Evolutionary conservation across 2,113 vertebrate species (phyloP).

Genomic region (Pterophyllum scalare): DNA sequence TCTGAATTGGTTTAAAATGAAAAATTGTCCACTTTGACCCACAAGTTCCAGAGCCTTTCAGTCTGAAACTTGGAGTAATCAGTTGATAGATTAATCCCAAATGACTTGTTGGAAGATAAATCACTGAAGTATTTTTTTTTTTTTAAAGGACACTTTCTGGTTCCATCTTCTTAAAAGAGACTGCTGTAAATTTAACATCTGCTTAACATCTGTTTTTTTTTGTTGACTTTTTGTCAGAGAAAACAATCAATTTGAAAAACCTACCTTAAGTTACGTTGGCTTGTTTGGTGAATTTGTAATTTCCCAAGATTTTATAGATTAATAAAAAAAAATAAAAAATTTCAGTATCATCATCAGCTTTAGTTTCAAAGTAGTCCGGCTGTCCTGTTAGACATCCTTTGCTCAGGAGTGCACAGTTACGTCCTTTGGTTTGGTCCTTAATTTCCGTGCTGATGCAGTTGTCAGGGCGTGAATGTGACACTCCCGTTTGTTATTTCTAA

Average conservation of each 20-base stretch:
- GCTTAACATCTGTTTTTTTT: not conserved
- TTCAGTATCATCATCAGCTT: not conserved
- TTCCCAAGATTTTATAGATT: not conserved
- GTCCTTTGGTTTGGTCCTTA: no score
- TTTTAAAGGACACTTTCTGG: not conserved
- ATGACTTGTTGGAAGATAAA: not conserved
- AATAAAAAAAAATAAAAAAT: not conserved
- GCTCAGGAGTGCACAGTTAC: no score
- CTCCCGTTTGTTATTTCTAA: no score
- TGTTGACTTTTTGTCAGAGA: not conserved
- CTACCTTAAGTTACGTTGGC: not conserved
- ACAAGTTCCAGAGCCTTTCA: not conserved
- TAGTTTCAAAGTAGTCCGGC: not conserved
- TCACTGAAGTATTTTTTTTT: accelerated
- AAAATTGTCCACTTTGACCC: not conserved
- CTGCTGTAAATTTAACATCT: not conserved
- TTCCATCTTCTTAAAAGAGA: not conserved
- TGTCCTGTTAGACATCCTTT: not conserved
- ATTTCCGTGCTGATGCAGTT: no score
- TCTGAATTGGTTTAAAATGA: not conserved
- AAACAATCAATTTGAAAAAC: not conserved
- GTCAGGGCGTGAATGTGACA: no score
- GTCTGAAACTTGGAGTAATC: not conserved
- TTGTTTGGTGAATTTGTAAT: not conserved
- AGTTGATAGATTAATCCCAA: not conserved